phyloP scores from a whole-genome alignment of 2,113 vertebrate genomes.

The Tinamus guttatus region DNA sequence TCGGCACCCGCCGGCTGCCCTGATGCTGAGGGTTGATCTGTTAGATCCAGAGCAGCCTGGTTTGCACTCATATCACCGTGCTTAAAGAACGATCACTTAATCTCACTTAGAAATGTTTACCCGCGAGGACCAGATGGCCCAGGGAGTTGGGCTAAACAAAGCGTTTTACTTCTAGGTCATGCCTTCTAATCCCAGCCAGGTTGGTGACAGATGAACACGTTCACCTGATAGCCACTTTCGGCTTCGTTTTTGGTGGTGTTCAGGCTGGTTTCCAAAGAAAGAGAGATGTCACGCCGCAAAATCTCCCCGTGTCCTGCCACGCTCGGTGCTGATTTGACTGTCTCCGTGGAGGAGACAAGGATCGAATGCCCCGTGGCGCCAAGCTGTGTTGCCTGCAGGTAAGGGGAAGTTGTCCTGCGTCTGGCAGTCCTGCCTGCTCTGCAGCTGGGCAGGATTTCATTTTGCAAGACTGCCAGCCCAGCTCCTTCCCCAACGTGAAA shows the following conservation, averaged over 20 bases:
- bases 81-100: slow-evolving; percentile 48
- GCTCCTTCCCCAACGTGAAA: neutral
- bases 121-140: slow-evolving; percentile 45
- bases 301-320: neutral
- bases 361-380: slow-evolving; percentile 29
- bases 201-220: slow-evolving; percentile 35
- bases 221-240: slow-evolving; percentile 52
- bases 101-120: slow-evolving; percentile 68
- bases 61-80: slow-evolving; percentile 28
- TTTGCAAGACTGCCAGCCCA: neutral
- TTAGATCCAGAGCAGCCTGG: slow-evolving; percentile 44
- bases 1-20: neutral
- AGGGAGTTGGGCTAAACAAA: slow-evolving; percentile 55
- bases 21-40: slow-evolving; percentile 23
- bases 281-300: slow-evolving; percentile 6
- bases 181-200: slow-evolving; percentile 50
- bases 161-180: slow-evolving; percentile 60
- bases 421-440: slow-evolving; percentile 23
- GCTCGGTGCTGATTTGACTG: slow-evolving; percentile 43
- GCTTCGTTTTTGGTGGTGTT: slow-evolving; percentile 27
- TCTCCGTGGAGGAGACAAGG: slow-evolving; percentile 37
- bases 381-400: slow-evolving; percentile 58
- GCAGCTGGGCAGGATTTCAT: neutral
- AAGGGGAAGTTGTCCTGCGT: slow-evolving; percentile 46
- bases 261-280: neutral